phyloP scores from a whole-genome alignment of 2,113 vertebrate genomes.

The Actinemys pallida region DNA sequence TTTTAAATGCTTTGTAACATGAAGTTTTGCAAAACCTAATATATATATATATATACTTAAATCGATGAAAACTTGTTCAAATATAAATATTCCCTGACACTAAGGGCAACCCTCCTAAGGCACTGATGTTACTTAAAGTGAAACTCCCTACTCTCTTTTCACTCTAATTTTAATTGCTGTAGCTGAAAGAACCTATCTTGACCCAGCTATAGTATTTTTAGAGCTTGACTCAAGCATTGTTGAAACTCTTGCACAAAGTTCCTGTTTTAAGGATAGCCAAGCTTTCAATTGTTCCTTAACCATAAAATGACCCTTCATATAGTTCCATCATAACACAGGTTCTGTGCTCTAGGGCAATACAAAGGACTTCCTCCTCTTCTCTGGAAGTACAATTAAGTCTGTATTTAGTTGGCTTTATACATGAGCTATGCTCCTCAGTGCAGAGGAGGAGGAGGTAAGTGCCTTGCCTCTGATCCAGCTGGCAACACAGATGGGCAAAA shows the following conservation, averaged over 20 bases:
- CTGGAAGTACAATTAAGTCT: background rate
- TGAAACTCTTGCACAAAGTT: rapidly evolving
- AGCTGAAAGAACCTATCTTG: background rate
- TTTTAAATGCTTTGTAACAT: background rate
- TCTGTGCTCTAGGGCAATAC: background rate
- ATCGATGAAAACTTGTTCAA: background rate
- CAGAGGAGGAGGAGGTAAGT: rapidly evolving
- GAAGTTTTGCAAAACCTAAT: background rate
- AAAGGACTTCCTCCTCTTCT: background rate
- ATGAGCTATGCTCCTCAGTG: conserved; percentile 2
- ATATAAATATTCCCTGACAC: background rate
- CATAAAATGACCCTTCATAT: background rate
- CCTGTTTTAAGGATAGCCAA: background rate
- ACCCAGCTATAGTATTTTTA: rapidly evolving
- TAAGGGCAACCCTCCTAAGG: background rate
- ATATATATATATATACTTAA: no score
- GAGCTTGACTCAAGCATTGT: background rate
- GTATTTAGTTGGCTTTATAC: background rate
- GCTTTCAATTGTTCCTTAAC: background rate
- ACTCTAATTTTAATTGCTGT: background rate
- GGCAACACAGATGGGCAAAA: conserved; percentile 7
- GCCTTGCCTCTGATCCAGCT: background rate
- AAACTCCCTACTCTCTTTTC: background rate
- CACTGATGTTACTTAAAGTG: background rate
- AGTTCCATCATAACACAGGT: background rate